Conservation (phyloP, 2,888 invertebrate genomes). For the Orthonevra nobilis region DNA sequence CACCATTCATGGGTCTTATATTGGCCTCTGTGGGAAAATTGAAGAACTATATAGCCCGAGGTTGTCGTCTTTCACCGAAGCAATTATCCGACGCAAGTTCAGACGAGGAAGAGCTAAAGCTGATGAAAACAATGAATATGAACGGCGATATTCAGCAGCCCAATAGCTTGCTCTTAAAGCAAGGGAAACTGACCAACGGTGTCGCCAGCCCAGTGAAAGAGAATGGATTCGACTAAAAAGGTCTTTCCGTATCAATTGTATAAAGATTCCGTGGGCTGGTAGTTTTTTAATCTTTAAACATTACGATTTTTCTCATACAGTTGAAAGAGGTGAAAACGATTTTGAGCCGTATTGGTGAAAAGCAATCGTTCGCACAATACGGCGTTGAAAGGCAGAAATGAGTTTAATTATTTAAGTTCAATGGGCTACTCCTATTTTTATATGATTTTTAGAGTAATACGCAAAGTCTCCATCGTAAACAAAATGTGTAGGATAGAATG, state of each 20-base stretch:
- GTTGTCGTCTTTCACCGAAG: constrained; percentile 88
- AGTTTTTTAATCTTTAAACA: too few species aligned
- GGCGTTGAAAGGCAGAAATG: too few species aligned
- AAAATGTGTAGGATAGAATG: not conserved
- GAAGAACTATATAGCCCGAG: constrained; percentile 85
- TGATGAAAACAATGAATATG: constrained; percentile 57
- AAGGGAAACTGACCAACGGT: constrained; percentile 31
- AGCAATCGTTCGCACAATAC: too few species aligned
- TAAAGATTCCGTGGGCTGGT: too few species aligned
- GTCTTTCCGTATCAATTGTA: too few species aligned
- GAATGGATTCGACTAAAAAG: constrained; percentile 6
- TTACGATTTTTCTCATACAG: too few species aligned
- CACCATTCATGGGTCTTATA: constrained; percentile 96
- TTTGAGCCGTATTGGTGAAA: too few species aligned
- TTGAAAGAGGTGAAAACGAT: too few species aligned
- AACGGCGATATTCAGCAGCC: constrained; percentile 7
- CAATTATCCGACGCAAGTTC: constrained; percentile 89
- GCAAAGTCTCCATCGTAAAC: not conserved
- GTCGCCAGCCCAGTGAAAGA: not conserved
- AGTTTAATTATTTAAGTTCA: too few species aligned
- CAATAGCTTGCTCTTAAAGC: constrained; percentile 16
- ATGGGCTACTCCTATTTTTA: too few species aligned
- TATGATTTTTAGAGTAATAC: too few species aligned
- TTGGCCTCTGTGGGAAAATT: constrained; percentile 93
- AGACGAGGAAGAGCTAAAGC: constrained; percentile 78